Conservation (phyloP, 2,113 vertebrate species). For the Amphiprion ocellaris region DNA sequence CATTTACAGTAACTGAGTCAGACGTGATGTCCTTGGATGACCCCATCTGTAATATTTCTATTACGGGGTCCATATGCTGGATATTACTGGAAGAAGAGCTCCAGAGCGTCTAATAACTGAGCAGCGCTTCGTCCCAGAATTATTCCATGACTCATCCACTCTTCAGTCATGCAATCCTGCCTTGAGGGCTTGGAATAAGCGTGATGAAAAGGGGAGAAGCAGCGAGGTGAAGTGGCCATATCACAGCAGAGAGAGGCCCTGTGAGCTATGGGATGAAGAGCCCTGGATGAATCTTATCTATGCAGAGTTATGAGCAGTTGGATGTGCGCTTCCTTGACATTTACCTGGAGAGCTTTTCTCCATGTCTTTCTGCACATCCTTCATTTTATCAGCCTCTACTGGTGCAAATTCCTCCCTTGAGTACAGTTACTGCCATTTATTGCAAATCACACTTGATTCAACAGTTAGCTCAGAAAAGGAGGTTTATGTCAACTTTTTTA, state of each 20-base stretch:
- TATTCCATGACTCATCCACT: constrained; percentile 54
- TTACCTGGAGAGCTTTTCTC: constrained; percentile 59
- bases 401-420: not conserved
- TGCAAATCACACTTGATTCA: not conserved
- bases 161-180: constrained; percentile 43
- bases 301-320: constrained; percentile 35
- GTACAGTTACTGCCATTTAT: constrained; percentile 14
- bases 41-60: constrained; percentile 28
- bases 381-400: constrained; percentile 35
- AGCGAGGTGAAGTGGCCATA: constrained; percentile 37
- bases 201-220: constrained; percentile 30
- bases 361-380: constrained; percentile 19
- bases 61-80: constrained; percentile 14
- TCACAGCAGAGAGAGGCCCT: constrained; percentile 28
- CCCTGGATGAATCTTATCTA: constrained; percentile 55
- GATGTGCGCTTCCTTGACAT: constrained; percentile 67
- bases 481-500: no score
- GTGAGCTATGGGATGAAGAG: constrained; percentile 29
- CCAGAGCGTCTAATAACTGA: constrained; percentile 46
- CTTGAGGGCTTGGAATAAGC: constrained; percentile 46
- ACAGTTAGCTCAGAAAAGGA: no score
- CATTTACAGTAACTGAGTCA: not conserved
- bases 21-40: constrained; percentile 17
- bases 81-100: constrained; percentile 38
- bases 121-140: constrained; percentile 28